phyloP scores from a whole-genome alignment of 2,113 vertebrate genomes.

The Alouatta palliata region DNA sequence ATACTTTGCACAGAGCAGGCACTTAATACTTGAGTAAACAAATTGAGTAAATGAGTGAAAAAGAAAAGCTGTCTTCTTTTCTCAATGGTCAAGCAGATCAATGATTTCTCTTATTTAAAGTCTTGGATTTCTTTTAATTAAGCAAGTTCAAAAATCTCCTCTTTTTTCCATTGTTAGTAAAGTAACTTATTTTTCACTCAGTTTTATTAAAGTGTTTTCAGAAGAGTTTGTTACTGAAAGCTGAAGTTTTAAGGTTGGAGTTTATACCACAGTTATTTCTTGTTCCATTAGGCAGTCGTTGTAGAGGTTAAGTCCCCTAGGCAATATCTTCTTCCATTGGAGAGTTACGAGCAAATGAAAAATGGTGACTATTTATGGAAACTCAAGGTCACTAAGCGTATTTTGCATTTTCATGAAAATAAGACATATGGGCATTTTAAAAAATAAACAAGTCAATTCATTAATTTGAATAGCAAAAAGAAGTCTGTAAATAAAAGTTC shows the following conservation, averaged over 20 bases:
- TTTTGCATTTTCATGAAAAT: slow-evolving; percentile 6
- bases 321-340: background rate
- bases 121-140: slow-evolving; percentile 3
- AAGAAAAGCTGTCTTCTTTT: background rate
- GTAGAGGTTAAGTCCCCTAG: background rate
- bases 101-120: background rate
- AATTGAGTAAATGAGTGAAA: background rate
- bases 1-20: background rate
- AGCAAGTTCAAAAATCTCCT: background rate
- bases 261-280: background rate
- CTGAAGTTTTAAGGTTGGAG: background rate
- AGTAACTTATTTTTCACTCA: background rate
- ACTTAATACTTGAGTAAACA: background rate
- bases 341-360: slow-evolving; percentile 5
- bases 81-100: background rate
- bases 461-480: background rate
- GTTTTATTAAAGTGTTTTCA: background rate
- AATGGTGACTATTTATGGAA: background rate
- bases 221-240: background rate
- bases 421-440: background rate
- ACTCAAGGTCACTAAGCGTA: background rate
- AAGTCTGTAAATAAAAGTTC: background rate
- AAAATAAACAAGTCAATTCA: background rate
- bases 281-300: background rate
- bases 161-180: background rate